phyloP scores from a whole-genome alignment of 2,888 invertebrate species.

The Eutolmus rufibarbis region DNA sequence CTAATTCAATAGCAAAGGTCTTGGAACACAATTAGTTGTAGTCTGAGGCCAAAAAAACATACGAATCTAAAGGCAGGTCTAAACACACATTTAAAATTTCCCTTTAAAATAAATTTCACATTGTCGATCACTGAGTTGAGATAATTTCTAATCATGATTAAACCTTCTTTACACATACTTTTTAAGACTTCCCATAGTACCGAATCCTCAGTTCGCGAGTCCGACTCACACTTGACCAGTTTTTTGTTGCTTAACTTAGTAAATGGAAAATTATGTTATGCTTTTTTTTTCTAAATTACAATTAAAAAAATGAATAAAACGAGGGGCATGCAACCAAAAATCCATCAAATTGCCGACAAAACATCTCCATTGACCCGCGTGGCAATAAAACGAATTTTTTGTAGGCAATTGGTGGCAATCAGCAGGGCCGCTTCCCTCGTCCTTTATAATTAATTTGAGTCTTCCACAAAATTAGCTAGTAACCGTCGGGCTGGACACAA shows the following conservation, averaged over 20 bases:
- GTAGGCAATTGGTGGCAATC: constrained; percentile 20
- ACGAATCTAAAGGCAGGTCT: no score
- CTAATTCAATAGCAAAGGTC: no score
- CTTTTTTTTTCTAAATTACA: neutral
- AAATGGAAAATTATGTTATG: neutral
- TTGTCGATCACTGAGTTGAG: no score
- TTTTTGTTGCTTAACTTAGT: neutral
- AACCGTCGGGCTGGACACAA: constrained; percentile 4
- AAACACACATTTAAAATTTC: no score
- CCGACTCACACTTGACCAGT: no score
- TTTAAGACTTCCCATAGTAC: no score
- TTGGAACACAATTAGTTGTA: no score
- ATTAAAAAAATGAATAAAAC: neutral
- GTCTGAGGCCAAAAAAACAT: no score
- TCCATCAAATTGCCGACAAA: neutral
- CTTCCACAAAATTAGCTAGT: constrained; percentile 36
- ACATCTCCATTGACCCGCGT: neutral
- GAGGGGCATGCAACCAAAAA: neutral
- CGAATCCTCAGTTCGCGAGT: no score
- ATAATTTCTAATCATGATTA: no score
- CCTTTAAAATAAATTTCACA: no score
- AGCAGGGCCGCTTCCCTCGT: neutral
- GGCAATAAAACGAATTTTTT: constrained; percentile 11
- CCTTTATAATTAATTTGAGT: constrained; percentile 31
- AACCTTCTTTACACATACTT: no score